Evolutionary conservation across 2,797 vertebrate species (phyloP).

Genomic region (Chiloscyllium punctatum): DNA sequence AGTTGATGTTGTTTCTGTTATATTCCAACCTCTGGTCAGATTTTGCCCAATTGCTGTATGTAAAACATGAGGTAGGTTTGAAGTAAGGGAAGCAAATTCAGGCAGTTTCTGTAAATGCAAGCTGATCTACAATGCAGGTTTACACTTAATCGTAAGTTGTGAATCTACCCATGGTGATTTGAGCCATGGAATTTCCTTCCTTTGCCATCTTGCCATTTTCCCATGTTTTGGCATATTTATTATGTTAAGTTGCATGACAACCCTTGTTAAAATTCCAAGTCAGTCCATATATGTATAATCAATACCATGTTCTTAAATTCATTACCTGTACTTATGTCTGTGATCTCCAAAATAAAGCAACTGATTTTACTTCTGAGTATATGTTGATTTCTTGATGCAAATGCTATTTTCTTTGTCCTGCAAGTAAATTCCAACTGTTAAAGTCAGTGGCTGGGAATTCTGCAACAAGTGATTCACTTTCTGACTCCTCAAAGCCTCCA

Average conservation of each 20-base stretch:
- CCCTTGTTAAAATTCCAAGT: not conserved
- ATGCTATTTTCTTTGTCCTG: not conserved
- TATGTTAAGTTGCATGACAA: not conserved
- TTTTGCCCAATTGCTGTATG: not conserved
- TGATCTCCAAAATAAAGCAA: not conserved
- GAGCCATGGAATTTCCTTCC: not conserved
- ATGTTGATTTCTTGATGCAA: not conserved
- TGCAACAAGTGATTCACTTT: too few relatives aligned
- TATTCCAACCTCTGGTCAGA: not conserved
- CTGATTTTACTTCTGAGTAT: not conserved
- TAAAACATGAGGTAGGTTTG: not conserved
- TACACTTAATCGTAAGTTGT: not conserved
- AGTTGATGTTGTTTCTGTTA: not conserved
- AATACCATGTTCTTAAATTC: not conserved
- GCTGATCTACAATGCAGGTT: not conserved
- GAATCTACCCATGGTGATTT: not conserved
- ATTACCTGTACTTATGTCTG: too few relatives aligned
- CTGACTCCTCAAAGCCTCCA: too few relatives aligned
- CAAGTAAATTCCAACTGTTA: not conserved
- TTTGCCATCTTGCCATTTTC: not conserved
- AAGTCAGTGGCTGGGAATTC: too few relatives aligned
- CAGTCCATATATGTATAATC: not conserved
- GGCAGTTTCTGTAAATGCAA: not conserved
- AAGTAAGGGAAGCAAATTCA: not conserved
- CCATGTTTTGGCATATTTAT: not conserved